Evolutionary conservation across 2,797 vertebrate genomes (phyloP).

Genomic region (Lagocephalus sceleratus): DNA sequence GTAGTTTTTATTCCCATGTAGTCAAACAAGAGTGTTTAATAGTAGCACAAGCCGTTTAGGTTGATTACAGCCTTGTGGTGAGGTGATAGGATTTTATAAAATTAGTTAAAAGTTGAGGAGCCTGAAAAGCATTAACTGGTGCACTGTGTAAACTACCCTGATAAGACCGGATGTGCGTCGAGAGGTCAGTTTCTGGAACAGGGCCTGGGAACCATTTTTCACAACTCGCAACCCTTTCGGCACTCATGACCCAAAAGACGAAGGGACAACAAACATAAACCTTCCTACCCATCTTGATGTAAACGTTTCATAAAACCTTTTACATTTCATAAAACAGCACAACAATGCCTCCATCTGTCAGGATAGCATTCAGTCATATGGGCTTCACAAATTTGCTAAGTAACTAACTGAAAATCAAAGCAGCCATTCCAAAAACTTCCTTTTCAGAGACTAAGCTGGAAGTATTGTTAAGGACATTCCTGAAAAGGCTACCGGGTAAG

Average conservation of each 20-base stretch:
- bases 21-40: conserved; percentile 1
- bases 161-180: conserved; percentile 68
- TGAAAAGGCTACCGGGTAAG: conserved; percentile 60
- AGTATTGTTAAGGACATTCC: conserved; percentile 68
- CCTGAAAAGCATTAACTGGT: conserved; percentile 13
- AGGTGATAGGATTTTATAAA: conserved; percentile 13
- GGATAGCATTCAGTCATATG: conserved; percentile 37
- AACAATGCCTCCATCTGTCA: conserved; percentile 46
- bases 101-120: conserved; percentile 13
- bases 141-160: conserved; percentile 40
- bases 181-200: conserved; percentile 76
- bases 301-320: conserved; percentile 25
- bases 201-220: conserved; percentile 74
- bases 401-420: conserved; percentile 67
- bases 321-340: conserved; percentile 25
- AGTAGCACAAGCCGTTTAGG: background rate
- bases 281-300: conserved; percentile 13
- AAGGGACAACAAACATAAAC: conserved; percentile 39
- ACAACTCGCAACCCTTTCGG: conserved; percentile 36
- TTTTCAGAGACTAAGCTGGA: conserved; percentile 48
- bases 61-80: background rate
- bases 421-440: conserved; percentile 56
- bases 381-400: conserved; percentile 44
- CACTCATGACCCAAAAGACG: conserved; percentile 15
- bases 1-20: conserved; percentile 6